Evolutionary conservation across 2,113 vertebrate species (phyloP), one percentile per base, ranked within the genome.

Genomic region (Ovis canadensis): DNA sequence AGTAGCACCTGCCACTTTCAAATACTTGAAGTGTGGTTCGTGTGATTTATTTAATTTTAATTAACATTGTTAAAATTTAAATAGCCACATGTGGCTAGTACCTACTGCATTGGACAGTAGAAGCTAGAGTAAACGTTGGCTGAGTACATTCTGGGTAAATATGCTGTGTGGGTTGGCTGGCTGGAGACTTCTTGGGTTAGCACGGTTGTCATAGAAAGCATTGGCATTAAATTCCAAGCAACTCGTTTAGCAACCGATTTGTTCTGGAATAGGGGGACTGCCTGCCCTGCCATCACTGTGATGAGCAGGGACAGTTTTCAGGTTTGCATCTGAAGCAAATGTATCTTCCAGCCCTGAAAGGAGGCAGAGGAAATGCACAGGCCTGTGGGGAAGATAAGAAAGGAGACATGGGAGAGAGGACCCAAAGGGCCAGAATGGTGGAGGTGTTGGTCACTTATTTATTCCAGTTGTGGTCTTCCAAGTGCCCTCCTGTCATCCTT

Each of bases 61-160:
- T 96, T 48, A 86, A 60, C 77, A 33, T 62, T 80, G 43, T 94
- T 94, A 94, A 96, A 54, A 82, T 89, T 91, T 96, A 88, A 93
- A 80, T 83, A 96, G 36, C 33, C 64, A 82, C 12, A 23, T 50
- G 82, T 87, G 84, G n/a, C 55, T 86, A 64, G 52, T 59, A 64
- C 57, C 71, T 87, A 57, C 40, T 2, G 17, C 64, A 23, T 3
- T 23, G 31, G 74, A 36, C 10, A 67, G 48, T 12, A 16, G 50
- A 88, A 55, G 21, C 40, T 50, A 27, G 57, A 87, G 6, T 77
- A 50, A 95, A 40, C 52, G 77, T 36, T 31, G 59, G 23, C 85
- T 21, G 33, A 81, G 54, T 78, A 71, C 62, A 83, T 95, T 85
- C 52, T 86, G 81, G 85, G 55, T 67, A 88, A 60, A 90, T 77